These are phyloP conservation scores for Cybosia mesomella DNA, from an alignment of 2,888 invertebrate species.

Conservation along the genomic window DNA sequence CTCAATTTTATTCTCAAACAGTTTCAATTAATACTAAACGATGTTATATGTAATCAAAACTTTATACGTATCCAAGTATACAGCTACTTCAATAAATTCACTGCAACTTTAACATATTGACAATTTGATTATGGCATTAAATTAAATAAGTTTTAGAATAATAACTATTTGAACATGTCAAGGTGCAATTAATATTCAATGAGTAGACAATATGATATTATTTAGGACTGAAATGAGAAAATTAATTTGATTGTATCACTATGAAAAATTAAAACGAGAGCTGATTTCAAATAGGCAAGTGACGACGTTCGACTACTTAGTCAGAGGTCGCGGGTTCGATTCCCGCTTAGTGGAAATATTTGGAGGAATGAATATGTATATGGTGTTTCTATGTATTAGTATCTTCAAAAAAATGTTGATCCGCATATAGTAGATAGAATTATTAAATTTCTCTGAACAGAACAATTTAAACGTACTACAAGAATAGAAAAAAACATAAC, in stretches of 20 bases:
- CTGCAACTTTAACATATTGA: slow-evolving; percentile 28
- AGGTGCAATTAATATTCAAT: slow-evolving; percentile 19
- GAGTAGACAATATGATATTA: not conserved
- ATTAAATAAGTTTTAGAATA: slow-evolving; percentile 43
- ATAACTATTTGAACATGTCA: slow-evolving; percentile 12
- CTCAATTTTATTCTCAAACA: slow-evolving; percentile 1
- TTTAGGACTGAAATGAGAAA: not conserved
- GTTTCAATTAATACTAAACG: not conserved
- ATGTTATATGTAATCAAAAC: slow-evolving; percentile 1
- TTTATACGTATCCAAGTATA: not conserved
- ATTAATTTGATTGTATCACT: not conserved
- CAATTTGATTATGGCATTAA: slow-evolving; percentile 37
- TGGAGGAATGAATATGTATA: not conserved
- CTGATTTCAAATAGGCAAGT: not conserved
- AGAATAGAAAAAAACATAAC: too few species aligned
- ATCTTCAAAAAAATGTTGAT: too few species aligned
- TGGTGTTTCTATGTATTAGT: too few species aligned
- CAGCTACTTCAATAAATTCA: slow-evolving; percentile 37
- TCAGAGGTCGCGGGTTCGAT: not conserved
- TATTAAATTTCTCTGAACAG: too few species aligned
- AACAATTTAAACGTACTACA: too few species aligned
- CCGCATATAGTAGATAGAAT: too few species aligned
- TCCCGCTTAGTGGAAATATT: not conserved
- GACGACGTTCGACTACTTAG: not conserved
- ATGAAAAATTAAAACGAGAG: not conserved